Evolutionary conservation across 2,888 invertebrate genomes (phyloP).

Genomic region (Perizoma affinitatum): DNA sequence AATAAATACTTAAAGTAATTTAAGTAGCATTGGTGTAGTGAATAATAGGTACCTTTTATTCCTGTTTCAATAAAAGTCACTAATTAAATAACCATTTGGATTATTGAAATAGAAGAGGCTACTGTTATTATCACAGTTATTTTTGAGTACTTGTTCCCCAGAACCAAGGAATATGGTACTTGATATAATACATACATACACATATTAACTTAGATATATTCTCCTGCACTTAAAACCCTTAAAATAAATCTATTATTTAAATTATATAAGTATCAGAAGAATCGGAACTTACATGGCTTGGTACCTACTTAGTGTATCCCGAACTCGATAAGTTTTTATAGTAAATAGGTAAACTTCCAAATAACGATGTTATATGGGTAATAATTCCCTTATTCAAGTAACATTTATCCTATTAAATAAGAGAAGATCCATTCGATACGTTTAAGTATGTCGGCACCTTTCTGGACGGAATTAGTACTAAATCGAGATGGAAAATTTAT

Average conservation of each 20-base stretch:
- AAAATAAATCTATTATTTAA: too few relatives aligned
- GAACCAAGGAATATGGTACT: constrained; percentile 2
- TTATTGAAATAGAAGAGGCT: constrained; percentile 3
- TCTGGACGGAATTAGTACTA: constrained; percentile 25
- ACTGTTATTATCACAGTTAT: constrained; percentile 24
- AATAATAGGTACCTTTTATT: not conserved
- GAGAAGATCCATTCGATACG: constrained; percentile 6
- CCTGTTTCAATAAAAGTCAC: not conserved
- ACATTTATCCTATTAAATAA: constrained; percentile 1
- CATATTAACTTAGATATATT: not conserved
- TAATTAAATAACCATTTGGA: constrained; percentile 1
- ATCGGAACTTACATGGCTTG: not conserved
- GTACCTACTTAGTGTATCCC: too few relatives aligned
- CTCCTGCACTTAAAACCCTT: not conserved
- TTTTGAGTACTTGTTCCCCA: constrained; percentile 6
- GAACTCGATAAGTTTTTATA: too few relatives aligned
- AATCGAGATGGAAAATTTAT: constrained; percentile 25
- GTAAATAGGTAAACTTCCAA: too few relatives aligned
- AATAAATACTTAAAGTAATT: constrained; percentile 27
- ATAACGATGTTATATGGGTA: too few relatives aligned
- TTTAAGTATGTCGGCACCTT: constrained; percentile 3
- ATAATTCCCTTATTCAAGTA: not conserved
- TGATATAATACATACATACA: not conserved
- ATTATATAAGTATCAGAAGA: too few relatives aligned
- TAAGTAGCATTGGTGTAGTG: constrained; percentile 10